A percentile compares a stretch with the other conserved stretches of the same genome.
Conservation (phyloP, 2,888 invertebrate genomes). For the Coenonympha glycerion region DNA sequence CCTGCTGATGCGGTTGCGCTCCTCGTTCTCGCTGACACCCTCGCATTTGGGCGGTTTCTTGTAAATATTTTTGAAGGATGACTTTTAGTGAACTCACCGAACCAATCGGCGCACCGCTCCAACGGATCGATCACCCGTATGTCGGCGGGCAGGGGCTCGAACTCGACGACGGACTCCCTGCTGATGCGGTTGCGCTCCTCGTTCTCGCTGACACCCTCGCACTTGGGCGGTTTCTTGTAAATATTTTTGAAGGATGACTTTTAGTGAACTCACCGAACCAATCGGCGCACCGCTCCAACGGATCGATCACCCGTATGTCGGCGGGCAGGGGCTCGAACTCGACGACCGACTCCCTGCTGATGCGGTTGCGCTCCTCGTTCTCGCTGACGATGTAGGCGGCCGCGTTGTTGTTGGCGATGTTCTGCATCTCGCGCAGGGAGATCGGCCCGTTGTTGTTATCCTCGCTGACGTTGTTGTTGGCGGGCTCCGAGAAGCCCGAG, state of each 20-base stretch:
- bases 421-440: slow-evolving; percentile 73
- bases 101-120: slow-evolving; percentile 66
- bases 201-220: slow-evolving; percentile 69
- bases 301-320: slow-evolving; percentile 54
- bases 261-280: slow-evolving; percentile 72
- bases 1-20: slow-evolving; percentile 58
- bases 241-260: too few relatives aligned
- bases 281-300: slow-evolving; percentile 59
- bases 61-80: too few relatives aligned
- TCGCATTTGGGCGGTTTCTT: too few relatives aligned
- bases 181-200: slow-evolving; percentile 64
- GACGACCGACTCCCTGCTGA: slow-evolving; percentile 63
- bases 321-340: slow-evolving; percentile 64
- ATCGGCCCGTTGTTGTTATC: slow-evolving; percentile 77
- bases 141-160: slow-evolving; percentile 58
- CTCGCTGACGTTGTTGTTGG: slow-evolving; percentile 66
- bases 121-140: slow-evolving; percentile 57
- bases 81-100: slow-evolving; percentile 72
- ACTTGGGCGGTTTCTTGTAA: too few relatives aligned
- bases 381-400: slow-evolving; percentile 71
- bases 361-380: slow-evolving; percentile 64
- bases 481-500: slow-evolving; percentile 64
- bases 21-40: slow-evolving; percentile 70
- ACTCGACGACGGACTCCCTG: slow-evolving; percentile 64
- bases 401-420: slow-evolving; percentile 75